These are phyloP conservation scores for Conomelus anceps DNA, from an alignment of 2,888 invertebrate species.

Conservation along the genomic window DNA sequence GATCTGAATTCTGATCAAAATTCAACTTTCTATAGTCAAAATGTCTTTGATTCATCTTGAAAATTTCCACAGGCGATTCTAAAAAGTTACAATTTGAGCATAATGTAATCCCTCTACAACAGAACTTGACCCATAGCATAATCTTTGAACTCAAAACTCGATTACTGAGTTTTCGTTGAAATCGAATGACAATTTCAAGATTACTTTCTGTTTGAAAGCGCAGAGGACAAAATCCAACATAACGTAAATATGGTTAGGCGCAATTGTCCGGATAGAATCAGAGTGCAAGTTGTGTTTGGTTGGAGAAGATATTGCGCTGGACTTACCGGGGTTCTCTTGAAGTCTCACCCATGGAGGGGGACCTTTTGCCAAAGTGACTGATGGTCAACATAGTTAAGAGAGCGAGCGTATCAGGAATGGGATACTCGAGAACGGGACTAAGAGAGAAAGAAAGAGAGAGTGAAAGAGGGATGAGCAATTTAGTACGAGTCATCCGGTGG, in stretches of 20 bases:
- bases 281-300: not conserved
- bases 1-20: too few species aligned
- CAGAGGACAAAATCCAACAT: not conserved
- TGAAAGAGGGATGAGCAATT: not conserved
- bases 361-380: not conserved
- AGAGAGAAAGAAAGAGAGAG: not conserved
- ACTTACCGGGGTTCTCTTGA: not conserved
- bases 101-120: too few species aligned
- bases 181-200: not conserved
- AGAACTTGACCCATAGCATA: not conserved
- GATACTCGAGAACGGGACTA: not conserved
- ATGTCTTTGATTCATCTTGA: not conserved
- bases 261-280: not conserved
- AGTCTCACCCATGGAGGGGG: not conserved
- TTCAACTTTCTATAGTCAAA: too few species aligned
- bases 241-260: not conserved
- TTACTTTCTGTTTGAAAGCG: not conserved
- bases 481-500: not conserved
- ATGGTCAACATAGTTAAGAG: too few species aligned
- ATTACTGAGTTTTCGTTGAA: not conserved
- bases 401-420: not conserved
- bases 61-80: not conserved
- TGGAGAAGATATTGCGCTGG: not conserved
- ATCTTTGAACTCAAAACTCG: not conserved
- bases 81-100: too few species aligned